phyloP scores from a whole-genome alignment of 2,797 vertebrate species.

The Melanogrammus aeglefinus region DNA sequence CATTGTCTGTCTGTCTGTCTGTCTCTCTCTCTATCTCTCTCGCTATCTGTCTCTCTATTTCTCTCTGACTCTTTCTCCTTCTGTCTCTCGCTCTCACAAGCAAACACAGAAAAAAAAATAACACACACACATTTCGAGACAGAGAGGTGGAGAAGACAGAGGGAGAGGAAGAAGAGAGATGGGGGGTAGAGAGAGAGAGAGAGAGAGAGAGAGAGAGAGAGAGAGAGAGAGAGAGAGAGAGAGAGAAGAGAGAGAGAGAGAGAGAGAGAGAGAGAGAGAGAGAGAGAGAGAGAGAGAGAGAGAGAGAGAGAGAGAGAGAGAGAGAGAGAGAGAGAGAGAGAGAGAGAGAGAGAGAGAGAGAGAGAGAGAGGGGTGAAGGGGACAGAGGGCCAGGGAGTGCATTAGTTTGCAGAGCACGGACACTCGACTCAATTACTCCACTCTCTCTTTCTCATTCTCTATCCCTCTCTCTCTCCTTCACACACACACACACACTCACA shows the following conservation, averaged over 20 bases:
- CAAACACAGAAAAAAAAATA: constrained; percentile 50
- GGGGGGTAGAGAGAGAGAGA: no score
- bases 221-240: no score
- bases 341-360: constrained; percentile 45
- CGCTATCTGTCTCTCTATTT: neutral
- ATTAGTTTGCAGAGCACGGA: constrained; percentile 76
- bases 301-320: no score
- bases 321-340: no score
- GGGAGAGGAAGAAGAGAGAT: no score
- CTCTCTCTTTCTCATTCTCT: constrained; percentile 43
- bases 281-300: no score
- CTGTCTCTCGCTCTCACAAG: constrained; percentile 51
- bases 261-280: no score
- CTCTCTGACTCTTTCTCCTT: neutral
- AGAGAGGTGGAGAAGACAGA: no score
- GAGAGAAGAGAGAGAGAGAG: no score
- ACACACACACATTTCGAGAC: constrained; percentile 47
- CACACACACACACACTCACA: no score
- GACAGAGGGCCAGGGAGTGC: constrained; percentile 62
- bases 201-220: no score
- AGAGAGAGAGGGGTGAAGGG: constrained; percentile 36
- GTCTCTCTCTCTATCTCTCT: no score
- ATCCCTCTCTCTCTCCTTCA: neutral
- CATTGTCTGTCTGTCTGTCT: constrained; percentile 3
- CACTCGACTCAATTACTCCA: constrained; percentile 68